Conservation (phyloP, 2,113 vertebrate genomes). For the Oxyura jamaicensis region DNA sequence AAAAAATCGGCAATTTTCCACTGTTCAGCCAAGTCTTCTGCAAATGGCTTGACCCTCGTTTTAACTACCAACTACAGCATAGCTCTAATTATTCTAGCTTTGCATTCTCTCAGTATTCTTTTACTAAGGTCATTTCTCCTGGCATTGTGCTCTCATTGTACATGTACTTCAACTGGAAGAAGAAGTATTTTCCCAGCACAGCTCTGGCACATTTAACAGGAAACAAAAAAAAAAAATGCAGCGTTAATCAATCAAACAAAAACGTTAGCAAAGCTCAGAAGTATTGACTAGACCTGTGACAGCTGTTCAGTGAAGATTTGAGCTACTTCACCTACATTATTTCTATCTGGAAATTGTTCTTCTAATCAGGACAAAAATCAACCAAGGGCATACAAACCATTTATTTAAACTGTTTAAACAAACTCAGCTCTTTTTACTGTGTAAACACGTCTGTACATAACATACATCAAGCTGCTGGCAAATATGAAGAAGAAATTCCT, state of each 20-base stretch:
- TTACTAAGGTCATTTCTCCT: not conserved
- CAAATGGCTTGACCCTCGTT: not conserved
- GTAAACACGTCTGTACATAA: rapidly evolving
- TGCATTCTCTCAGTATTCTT: not conserved
- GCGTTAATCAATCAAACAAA: not conserved
- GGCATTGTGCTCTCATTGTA: not conserved
- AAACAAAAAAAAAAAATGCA: too few relatives aligned
- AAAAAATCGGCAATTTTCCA: not conserved
- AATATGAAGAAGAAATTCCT: rapidly evolving
- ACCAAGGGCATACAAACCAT: not conserved
- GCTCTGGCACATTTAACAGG: not conserved
- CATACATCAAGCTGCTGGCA: too few relatives aligned
- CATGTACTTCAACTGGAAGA: not conserved
- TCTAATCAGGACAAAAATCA: not conserved
- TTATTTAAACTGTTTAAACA: not conserved
- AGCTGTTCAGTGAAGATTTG: not conserved
- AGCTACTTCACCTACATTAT: not conserved
- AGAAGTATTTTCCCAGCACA: not conserved
- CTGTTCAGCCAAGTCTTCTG: not conserved
- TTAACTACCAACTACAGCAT: not conserved
- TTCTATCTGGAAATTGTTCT: not conserved
- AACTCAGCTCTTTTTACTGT: not conserved
- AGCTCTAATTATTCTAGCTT: not conserved
- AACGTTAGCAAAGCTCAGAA: not conserved
- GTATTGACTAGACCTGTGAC: not conserved